Conservation (phyloP, 1,140 invertebrate species). For the Drosophila pseudoananassae region DNA sequence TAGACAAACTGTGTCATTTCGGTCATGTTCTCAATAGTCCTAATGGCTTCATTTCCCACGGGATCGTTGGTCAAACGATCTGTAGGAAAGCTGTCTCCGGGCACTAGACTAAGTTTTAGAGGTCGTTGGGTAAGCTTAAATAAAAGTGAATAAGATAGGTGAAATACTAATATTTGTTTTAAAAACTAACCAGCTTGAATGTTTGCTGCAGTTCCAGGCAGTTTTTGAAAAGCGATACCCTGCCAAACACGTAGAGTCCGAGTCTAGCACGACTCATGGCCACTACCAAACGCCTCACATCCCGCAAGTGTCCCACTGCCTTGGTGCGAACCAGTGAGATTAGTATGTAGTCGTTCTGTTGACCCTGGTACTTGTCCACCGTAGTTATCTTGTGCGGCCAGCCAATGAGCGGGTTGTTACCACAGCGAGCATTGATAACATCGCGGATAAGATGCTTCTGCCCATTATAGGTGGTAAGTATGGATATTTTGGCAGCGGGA, state of each 20-base stretch:
- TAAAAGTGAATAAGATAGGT: not conserved
- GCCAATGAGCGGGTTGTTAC: constrained; percentile 98
- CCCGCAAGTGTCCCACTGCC: constrained; percentile 97
- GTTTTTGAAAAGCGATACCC: constrained; percentile 96
- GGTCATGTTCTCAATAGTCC: constrained; percentile 92
- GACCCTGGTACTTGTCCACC: constrained; percentile 99
- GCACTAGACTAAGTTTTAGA: constrained; percentile 90
- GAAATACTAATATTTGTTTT: not conserved
- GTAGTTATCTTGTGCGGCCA: constrained; percentile 97
- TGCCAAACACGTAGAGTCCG: constrained; percentile 98
- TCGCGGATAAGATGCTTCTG: constrained; percentile 99
- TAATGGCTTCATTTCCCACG: constrained; percentile 48
- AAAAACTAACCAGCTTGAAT: constrained; percentile 91
- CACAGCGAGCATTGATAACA: constrained; percentile 97
- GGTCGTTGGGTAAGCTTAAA: constrained; percentile 88
- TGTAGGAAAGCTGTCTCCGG: constrained; percentile 92
- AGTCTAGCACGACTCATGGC: constrained; percentile 99
- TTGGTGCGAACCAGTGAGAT: constrained; percentile 97
- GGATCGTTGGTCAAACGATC: constrained; percentile 84
- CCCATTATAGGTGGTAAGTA: constrained; percentile 99
- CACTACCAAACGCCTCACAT: constrained; percentile 97
- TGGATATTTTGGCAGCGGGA: constrained; percentile 98
- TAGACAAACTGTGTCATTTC: constrained; percentile 97
- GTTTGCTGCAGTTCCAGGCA: constrained; percentile 98
- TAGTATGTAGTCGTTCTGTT: constrained; percentile 99